Percentiles rank a stretch among this genome's conserved stretches.
Conservation (phyloP, 2,888 invertebrate species). For the Panzeria rudis region DNA sequence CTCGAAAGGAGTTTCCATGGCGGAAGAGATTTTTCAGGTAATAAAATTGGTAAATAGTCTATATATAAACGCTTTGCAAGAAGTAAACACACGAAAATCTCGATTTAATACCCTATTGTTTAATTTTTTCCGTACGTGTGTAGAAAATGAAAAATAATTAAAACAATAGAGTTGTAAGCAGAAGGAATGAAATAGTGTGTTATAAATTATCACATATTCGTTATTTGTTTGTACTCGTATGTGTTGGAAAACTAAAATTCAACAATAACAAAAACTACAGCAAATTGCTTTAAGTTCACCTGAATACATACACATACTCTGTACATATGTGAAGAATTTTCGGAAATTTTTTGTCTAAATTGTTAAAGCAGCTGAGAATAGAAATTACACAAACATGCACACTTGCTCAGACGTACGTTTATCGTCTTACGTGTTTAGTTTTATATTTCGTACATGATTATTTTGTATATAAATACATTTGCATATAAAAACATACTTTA, state of each 20-base stretch:
- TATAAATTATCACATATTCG: constrained; percentile 16
- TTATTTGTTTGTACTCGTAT: neutral
- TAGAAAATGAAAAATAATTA: neutral
- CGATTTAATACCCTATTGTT: neutral
- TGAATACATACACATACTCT: neutral
- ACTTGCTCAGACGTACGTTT: neutral
- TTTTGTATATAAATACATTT: neutral
- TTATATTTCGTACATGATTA: neutral
- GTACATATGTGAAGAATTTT: neutral
- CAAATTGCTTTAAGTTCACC: neutral
- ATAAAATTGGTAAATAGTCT: no score
- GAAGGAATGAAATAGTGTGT: neutral
- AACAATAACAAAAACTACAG: neutral
- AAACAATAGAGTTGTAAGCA: constrained; percentile 4
- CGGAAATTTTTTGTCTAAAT: neutral
- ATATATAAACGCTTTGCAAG: neutral
- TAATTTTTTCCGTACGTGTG: neutral
- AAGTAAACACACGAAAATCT: neutral
- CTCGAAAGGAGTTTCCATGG: no score
- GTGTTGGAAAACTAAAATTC: neutral
- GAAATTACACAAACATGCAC: neutral
- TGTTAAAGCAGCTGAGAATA: neutral
- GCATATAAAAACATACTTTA: constrained; percentile 9
- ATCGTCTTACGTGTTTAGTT: neutral
- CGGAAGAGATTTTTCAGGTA: no score